These are phyloP conservation scores for Drosophila multiciliata DNA, from an alignment of 2,888 invertebrate species.

Conservation along the genomic window DNA sequence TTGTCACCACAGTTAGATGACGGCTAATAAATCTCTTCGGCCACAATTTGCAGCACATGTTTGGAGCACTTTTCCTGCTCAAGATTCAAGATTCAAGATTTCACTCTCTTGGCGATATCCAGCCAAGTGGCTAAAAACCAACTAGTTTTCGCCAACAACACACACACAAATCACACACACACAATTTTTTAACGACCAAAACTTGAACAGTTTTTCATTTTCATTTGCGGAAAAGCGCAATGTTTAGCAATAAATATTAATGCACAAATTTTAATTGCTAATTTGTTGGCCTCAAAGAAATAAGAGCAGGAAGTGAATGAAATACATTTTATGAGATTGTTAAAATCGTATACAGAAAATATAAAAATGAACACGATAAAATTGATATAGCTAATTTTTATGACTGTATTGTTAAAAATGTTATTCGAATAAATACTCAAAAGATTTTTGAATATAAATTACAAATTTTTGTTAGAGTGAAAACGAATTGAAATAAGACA, in stretches of 20 bases:
- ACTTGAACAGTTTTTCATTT: conserved; percentile 68
- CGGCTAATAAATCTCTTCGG: conserved; percentile 46
- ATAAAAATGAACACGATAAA: background rate
- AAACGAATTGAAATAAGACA: background rate
- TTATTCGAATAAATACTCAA: background rate
- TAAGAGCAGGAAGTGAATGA: conserved; percentile 36
- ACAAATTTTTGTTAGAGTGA: background rate
- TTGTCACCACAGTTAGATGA: conserved; percentile 30
- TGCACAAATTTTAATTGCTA: conserved; percentile 44
- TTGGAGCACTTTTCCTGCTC: conserved; percentile 65
- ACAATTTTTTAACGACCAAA: conserved; percentile 37
- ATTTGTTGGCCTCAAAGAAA: conserved; percentile 31
- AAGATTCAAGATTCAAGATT: conserved; percentile 72
- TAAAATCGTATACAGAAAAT: background rate
- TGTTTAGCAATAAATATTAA: conserved; percentile 18
- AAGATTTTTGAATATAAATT: background rate
- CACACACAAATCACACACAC: too few relatives aligned
- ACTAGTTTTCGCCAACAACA: conserved; percentile 55
- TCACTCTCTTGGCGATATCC: conserved; percentile 63
- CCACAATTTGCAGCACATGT: conserved; percentile 66
- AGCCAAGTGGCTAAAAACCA: conserved; percentile 41
- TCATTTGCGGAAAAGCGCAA: conserved; percentile 64
- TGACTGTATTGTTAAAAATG: background rate
- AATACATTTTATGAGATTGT: conserved; percentile 33
- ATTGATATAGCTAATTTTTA: background rate